Evolutionary conservation across 1,140 invertebrate genomes (phyloP), one percentile per base, ranked within the genome.

Genomic region (Drosophila sulfurigaster): DNA sequence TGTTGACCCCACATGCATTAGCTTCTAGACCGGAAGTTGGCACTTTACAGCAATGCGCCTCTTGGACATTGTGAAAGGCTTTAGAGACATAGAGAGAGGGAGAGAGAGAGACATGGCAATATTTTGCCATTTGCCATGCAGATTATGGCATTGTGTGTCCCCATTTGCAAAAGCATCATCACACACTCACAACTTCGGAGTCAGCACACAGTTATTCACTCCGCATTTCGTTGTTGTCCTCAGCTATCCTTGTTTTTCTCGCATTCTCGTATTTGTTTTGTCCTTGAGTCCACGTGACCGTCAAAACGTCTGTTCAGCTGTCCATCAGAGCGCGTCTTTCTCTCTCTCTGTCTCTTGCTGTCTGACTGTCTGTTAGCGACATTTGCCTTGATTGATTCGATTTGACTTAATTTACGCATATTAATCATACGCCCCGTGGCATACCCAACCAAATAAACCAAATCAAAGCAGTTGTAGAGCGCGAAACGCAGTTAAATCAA

Each of bases 371-470:
- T 72, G 73, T 72, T 48, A 35, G 45, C 81, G 81, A 78, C 81
- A 80, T 83, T 81, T 67, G 82, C 16, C 71, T 78, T 88, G 85
- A 88, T 88, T 88, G 85, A 88, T 88, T 88, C 85, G 85, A 88
- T 88, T 89, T 88, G 83, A 89, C 80, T 88, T 88, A 83, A 88
- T 89, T 89, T 70, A 83, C 85, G 85, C 81, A 88, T 89, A 88
- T 88, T 88, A 88, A 88, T 88, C 85, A 88, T 89, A 88, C 78
- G 85, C 81, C 78, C 74, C 65, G 65, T 52, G 77, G 70, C 74
- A 73, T 54, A 15, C 46, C 52, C 46, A 51, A 28, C 15, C 30
- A 43, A 51, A 58, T 45, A 51, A 57, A 52, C 30, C 62, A 54
- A 88, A 78, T 74, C 83, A 82, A 70, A 79, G 59, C 62, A 45